Percentiles rank a stretch among this genome's conserved stretches.
Evolutionary conservation across 2,888 invertebrate genomes (phyloP).

Genomic region (Eulithis testata): DNA sequence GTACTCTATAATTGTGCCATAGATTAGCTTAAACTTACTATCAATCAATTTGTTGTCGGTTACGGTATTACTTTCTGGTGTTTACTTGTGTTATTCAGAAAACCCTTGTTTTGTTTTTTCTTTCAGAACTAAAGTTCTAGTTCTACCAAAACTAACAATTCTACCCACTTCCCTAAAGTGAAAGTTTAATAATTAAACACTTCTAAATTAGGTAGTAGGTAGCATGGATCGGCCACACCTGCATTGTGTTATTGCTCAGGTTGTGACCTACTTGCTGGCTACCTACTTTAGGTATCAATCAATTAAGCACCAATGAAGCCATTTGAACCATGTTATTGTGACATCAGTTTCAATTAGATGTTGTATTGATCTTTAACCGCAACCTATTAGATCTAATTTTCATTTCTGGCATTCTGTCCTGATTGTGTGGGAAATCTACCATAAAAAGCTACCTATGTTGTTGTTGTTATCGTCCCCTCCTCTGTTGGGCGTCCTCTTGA

Average conservation of each 20-base stretch:
- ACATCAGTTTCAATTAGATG: slow-evolving; percentile 29
- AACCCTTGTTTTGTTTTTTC: no score
- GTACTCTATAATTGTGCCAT: neutral
- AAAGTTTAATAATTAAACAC: neutral
- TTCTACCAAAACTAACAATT: no score
- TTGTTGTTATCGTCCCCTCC: no score
- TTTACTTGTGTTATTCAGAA: no score
- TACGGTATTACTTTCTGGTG: no score
- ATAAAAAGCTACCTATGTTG: neutral
- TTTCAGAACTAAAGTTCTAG: no score
- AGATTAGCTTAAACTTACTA: no score
- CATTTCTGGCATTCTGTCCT: neutral
- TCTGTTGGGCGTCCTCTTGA: no score
- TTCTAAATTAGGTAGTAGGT: neutral
- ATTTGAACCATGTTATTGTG: slow-evolving; percentile 25
- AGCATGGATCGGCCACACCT: slow-evolving; percentile 4
- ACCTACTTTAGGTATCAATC: slow-evolving; percentile 28
- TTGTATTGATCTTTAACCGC: slow-evolving; percentile 38
- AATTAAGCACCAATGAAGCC: slow-evolving; percentile 33
- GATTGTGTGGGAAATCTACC: neutral
- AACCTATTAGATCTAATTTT: slow-evolving; percentile 26
- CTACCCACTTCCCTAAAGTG: neutral
- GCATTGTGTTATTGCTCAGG: neutral
- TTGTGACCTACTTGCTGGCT: slow-evolving; percentile 18
- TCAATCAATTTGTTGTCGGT: no score